Evolutionary conservation across 30 jellyfish, hydroid and myxozoan genomes (phyloP).

Genomic region (Hydractinia symbiolongicarpus): DNA sequence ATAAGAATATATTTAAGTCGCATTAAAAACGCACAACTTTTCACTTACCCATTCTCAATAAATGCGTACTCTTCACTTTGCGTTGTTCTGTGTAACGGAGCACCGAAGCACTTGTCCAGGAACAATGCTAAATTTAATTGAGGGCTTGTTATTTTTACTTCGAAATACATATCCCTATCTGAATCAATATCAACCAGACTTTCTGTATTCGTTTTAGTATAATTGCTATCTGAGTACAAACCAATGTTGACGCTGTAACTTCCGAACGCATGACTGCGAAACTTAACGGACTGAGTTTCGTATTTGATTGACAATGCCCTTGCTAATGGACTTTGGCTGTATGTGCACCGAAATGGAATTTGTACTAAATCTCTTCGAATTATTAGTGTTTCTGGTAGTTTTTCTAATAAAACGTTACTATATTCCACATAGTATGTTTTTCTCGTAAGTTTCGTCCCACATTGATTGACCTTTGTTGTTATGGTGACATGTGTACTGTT

Average conservation of each 20-base stretch:
- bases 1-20: not conserved
- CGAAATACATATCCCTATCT: slow-evolving; percentile 55
- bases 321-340: slow-evolving; percentile 2
- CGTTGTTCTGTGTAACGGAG: slow-evolving; percentile 37
- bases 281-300: slow-evolving; percentile 14
- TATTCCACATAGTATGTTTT: slow-evolving; percentile 27
- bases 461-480: slow-evolving; percentile 31
- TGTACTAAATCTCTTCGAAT: slow-evolving; percentile 32
- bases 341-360: slow-evolving; percentile 51
- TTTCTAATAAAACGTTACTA: slow-evolving; percentile 19
- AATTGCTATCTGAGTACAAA: slow-evolving; percentile 40
- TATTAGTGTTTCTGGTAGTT: slow-evolving; percentile 15
- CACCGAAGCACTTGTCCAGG: slow-evolving; percentile 62
- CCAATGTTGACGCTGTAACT: slow-evolving; percentile 42
- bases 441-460: slow-evolving; percentile 40
- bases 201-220: slow-evolving; percentile 28
- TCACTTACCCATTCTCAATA: slow-evolving; percentile 64
- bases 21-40: not conserved
- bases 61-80: slow-evolving; percentile 47
- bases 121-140: slow-evolving; percentile 40
- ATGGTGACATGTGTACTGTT: slow-evolving; percentile 48
- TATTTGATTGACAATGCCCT: slow-evolving; percentile 3
- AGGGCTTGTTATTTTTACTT: slow-evolving; percentile 53
- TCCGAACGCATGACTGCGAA: slow-evolving; percentile 45
- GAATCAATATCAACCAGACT: slow-evolving; percentile 35